phyloP scores from a whole-genome alignment of 2,888 invertebrate genomes.

The Drosophila helvetica region DNA sequence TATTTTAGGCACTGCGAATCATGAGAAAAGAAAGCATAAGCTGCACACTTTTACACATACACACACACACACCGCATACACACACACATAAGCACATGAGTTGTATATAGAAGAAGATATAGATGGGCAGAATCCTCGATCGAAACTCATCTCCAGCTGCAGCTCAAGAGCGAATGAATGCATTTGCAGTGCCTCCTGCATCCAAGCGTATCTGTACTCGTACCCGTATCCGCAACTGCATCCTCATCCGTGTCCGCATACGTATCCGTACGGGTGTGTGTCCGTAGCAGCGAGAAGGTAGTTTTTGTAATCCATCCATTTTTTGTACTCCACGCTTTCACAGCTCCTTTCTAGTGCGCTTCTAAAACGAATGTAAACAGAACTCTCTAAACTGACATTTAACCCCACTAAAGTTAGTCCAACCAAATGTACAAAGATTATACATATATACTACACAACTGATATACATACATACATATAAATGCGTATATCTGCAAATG shows the following conservation, averaged over 20 bases:
- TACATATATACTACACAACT: slow-evolving; percentile 20
- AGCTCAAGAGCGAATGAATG: slow-evolving; percentile 7
- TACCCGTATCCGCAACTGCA: slow-evolving; percentile 37
- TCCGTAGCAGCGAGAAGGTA: slow-evolving; percentile 63
- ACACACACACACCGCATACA: slow-evolving; percentile 13
- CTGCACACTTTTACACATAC: slow-evolving; percentile 16
- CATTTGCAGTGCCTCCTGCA: slow-evolving; percentile 10
- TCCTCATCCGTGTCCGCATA: slow-evolving; percentile 18
- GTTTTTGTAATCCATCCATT: slow-evolving; percentile 59
- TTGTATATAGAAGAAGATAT: slow-evolving; percentile 12
- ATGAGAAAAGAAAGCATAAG: slow-evolving; percentile 27
- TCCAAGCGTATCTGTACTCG: slow-evolving; percentile 39
- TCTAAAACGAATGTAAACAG: slow-evolving; percentile 58
- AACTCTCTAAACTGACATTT: slow-evolving; percentile 61
- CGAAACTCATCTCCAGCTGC: slow-evolving; percentile 22
- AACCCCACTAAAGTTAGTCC: slow-evolving; percentile 63
- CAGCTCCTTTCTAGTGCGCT: slow-evolving; percentile 58
- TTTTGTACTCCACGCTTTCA: slow-evolving; percentile 52
- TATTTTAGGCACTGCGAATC: slow-evolving; percentile 76
- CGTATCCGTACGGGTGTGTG: slow-evolving; percentile 39
- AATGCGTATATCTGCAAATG: not conserved
- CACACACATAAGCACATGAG: slow-evolving; percentile 38
- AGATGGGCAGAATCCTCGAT: slow-evolving; percentile 15
- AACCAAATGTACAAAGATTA: slow-evolving; percentile 58
- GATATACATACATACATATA: slow-evolving; percentile 30